Percentiles rank a stretch among this genome's conserved stretches.
Evolutionary conservation across 1,140 invertebrate genomes (phyloP).

Genomic region (Chironomus striatipennis): DNA sequence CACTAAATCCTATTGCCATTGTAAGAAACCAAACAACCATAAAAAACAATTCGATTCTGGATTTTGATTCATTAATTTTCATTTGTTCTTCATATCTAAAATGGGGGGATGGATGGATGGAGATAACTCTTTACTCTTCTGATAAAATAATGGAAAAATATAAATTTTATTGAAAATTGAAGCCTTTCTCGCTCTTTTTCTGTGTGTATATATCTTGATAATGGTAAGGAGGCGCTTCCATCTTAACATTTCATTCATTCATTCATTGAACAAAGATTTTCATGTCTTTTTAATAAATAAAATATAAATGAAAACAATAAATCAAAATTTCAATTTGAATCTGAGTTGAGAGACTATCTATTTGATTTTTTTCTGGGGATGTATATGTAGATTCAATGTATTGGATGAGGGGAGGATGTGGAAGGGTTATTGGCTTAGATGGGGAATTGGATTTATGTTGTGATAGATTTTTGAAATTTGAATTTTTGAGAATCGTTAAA

Average conservation of each 20-base stretch:
- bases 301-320: constrained; percentile 18
- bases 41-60: constrained; percentile 16
- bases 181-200: not conserved
- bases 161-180: constrained; percentile 23
- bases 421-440: too few species aligned
- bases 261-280: constrained; percentile 3
- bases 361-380: too few species aligned
- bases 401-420: too few species aligned
- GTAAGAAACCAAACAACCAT: constrained; percentile 19
- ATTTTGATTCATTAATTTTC: constrained; percentile 24
- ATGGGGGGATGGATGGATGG: not conserved
- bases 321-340: constrained; percentile 9
- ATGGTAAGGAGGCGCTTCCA: not conserved
- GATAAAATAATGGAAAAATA: too few species aligned
- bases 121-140: not conserved
- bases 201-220: not conserved
- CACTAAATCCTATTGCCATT: not conserved
- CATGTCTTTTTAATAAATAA: constrained; percentile 24
- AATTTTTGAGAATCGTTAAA: too few species aligned
- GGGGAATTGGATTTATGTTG: too few species aligned
- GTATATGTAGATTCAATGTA: too few species aligned
- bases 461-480: too few species aligned
- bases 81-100: constrained; percentile 6
- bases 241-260: not conserved
- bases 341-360: not conserved